Evolutionary conservation across 1,140 invertebrate species (phyloP), one percentile per base, ranked within the genome.

Genomic region (Proales similis): DNA sequence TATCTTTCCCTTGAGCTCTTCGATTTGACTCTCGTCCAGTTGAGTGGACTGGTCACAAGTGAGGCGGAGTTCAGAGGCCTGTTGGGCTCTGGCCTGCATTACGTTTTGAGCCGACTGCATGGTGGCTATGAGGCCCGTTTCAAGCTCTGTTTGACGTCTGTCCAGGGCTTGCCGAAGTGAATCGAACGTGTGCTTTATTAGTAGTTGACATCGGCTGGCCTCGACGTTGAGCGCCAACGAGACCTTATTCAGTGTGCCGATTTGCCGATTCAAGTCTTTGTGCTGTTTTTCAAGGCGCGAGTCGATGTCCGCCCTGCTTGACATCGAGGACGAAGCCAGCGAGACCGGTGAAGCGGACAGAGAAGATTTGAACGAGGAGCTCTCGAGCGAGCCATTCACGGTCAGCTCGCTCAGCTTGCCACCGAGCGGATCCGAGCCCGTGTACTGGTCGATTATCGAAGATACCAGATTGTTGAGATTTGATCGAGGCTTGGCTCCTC

Each of bases 381-480:
- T 11, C 27, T 3, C 3, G 5, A 27, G 17, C 0, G 9, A 17
- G 9, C 9, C 14, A 36, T 36, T 14, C 14, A 9, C 9, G 9
- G 9, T 36, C 14, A 9, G 33, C 33, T 36, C 33, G 9, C 14
- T 9, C 14, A 14, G 9, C 14, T 36, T 36, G 14, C 33, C 33
- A 14, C 33, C 33, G 9, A 36, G 14, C 9, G n/a, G 32, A 0
- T 32, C 26, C 26, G 36, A 9, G n/a, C 22, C 6, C 2, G 51
- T 57, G 36, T 42, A 57, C 29, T 57, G 51, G 29, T 57, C 29
- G 17, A 57, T 57, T 11, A 57, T 42, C 7, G 51, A 57, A 22
- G 51, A 36, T 36, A 57, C 51, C 29, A 57, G 36, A 39, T 57
- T 42, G 38, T 26, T 57, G 20, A 57, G 27, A 24, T 57, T 57